Conservation (phyloP, 35 echinoderm and acorn worm genomes). For the Ophioderma brevispina region DNA sequence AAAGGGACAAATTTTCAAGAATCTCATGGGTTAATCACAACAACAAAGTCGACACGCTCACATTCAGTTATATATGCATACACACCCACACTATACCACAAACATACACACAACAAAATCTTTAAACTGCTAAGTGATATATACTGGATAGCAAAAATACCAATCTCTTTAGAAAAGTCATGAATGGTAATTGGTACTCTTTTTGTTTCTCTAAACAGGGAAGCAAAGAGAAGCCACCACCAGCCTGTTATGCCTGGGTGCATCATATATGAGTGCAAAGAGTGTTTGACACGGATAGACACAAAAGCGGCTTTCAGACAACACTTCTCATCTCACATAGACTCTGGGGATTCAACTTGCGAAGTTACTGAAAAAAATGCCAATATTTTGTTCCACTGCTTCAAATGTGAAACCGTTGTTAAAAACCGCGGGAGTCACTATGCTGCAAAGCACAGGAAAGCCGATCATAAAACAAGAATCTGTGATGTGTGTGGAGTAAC, state of each 20-base stretch:
- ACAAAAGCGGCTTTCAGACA: background rate
- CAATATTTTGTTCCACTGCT: background rate
- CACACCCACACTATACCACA: no score
- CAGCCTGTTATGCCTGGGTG: background rate
- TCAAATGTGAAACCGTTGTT: background rate
- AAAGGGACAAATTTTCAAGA: no score
- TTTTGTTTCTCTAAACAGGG: background rate
- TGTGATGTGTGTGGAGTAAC: background rate
- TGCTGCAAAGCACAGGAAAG: background rate
- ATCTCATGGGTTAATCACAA: no score
- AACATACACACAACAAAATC: no score
- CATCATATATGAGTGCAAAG: background rate
- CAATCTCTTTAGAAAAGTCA: no score
- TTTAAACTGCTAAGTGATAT: no score
- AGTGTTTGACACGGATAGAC: background rate
- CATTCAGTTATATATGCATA: no score
- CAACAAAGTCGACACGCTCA: no score
- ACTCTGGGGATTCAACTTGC: background rate
- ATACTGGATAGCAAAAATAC: no score
- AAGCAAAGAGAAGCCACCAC: background rate
- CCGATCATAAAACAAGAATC: background rate
- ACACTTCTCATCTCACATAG: background rate
- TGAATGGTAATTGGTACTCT: no score
- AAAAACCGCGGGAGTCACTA: background rate
- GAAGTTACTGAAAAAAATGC: background rate